These are phyloP conservation scores for Falco cherrug DNA, from an alignment of 2,797 vertebrate genomes.

Conservation along the genomic window DNA sequence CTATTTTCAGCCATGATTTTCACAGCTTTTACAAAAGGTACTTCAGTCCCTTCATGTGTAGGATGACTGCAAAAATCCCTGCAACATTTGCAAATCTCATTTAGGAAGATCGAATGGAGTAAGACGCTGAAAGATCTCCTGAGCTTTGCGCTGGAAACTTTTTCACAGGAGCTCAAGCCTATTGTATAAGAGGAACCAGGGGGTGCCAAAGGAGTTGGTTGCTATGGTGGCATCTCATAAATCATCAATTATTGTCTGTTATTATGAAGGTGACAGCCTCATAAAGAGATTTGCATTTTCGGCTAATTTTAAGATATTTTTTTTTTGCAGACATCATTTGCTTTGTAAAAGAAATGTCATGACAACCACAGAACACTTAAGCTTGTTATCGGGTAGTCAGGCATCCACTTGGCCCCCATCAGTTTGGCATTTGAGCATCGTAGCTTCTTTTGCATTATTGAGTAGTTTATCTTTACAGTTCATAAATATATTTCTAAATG, in stretches of 20 bases:
- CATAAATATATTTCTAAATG: constrained; percentile 78
- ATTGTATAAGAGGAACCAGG: constrained; percentile 66
- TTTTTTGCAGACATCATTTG: constrained; percentile 72
- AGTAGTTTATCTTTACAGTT: constrained; percentile 78
- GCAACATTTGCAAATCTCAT: background rate
- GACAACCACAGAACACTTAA: constrained; percentile 76
- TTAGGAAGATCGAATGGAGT: background rate
- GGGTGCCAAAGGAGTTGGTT: constrained; percentile 73
- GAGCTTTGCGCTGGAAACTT: constrained; percentile 49
- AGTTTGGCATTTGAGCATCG: constrained; percentile 71
- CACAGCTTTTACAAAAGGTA: background rate
- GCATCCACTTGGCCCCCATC: constrained; percentile 67
- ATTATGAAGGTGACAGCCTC: constrained; percentile 80
- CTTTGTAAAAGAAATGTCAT: constrained; percentile 79
- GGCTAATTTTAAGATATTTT: constrained; percentile 75
- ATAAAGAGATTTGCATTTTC: constrained; percentile 80
- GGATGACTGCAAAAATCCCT: background rate
- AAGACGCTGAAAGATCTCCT: background rate
- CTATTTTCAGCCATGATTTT: background rate
- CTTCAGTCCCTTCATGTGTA: background rate
- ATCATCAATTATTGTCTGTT: constrained; percentile 82
- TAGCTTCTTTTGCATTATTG: constrained; percentile 75
- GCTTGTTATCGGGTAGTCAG: constrained; percentile 74
- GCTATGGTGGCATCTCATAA: constrained; percentile 82
- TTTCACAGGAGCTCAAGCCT: constrained; percentile 50